Percentiles rank a stretch among this genome's conserved stretches.
These are phyloP conservation scores for Platorchestia sp. DNA, from an alignment of 1,140 invertebrate genomes.

Conservation along the genomic window DNA sequence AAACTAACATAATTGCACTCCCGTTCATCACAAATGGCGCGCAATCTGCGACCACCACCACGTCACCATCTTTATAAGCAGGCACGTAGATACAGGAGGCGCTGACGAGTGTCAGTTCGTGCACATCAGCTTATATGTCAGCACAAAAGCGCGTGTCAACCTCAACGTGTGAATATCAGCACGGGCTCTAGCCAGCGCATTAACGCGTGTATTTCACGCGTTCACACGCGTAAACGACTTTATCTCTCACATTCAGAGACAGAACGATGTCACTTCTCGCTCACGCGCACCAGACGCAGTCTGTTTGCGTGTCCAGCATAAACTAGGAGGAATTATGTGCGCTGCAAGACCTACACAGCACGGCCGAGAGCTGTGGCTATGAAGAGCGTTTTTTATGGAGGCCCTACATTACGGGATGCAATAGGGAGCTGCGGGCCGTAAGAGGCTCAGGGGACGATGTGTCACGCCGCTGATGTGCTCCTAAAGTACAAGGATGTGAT, in stretches of 20 bases:
- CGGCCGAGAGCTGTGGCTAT: background rate
- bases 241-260: background rate
- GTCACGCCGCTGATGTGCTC: too few relatives aligned
- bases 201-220: background rate
- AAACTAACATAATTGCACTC: too few relatives aligned
- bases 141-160: background rate
- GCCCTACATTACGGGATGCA: background rate
- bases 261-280: background rate
- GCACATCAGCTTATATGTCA: background rate
- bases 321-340: background rate
- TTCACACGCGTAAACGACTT: background rate
- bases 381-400: background rate
- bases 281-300: background rate
- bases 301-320: background rate
- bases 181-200: background rate
- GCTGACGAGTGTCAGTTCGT: too few relatives aligned
- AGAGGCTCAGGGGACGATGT: background rate
- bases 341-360: background rate
- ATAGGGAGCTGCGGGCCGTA: background rate
- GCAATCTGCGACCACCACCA: too few relatives aligned
- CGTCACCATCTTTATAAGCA: too few relatives aligned
- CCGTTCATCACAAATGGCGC: too few relatives aligned
- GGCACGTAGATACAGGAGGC: too few relatives aligned
- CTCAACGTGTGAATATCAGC: background rate
- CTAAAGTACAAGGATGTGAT: too few relatives aligned